Base-by-base conservation (phyloP, 1,140 invertebrate species). In the Chlorops oryzae region DNA sequence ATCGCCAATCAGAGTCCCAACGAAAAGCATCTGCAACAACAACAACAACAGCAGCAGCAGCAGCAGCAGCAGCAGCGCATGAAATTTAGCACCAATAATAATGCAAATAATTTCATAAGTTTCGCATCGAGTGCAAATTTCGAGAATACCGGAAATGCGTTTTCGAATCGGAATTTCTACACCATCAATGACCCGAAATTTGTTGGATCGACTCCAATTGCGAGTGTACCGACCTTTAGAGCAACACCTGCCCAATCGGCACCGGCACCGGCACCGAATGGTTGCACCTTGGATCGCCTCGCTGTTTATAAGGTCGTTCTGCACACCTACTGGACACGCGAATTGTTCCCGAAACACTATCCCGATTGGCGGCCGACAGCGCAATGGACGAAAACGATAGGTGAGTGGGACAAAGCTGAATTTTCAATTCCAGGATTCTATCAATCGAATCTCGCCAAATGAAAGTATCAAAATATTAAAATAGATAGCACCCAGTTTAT, bases 321-420 rank as follows among this genome's bases (percentile, higher is more conserved):
- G 62, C 83, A 89, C 66, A 92, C 88, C 28, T 89, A 88, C 66
- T 95, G 91, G 92, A 88, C 87, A n/a, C 79, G 86, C 46, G 83
- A 88, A 54, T 82, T 83, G 60, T 95, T 93, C 66, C 90, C 90
- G 20, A 90, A 91, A 63, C 90, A 94, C 72, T 95, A 90, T 71
- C 91, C 92, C 1, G 86, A 89, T 65, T 92, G 88, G 87, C 80
- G 90, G 69, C 90, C 91, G 15, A 84, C 85, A 1, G 91, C 92
- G 3, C 90, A 93, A 71, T 95, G 89, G 84, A 88, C 89, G 62
- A 88, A 88, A 74, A 79, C 92, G 52, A 81, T 92, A 73, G 91
- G 91, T 93, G 70, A 85, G 87, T 54, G 37, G n/a, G n/a, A 38
- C 22, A 17, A 22, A 13, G 24, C 10, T 10, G 21, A 38, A 48